Conservation (phyloP, 2,888 invertebrate species). For the Eueremaeus valkanovi region DNA sequence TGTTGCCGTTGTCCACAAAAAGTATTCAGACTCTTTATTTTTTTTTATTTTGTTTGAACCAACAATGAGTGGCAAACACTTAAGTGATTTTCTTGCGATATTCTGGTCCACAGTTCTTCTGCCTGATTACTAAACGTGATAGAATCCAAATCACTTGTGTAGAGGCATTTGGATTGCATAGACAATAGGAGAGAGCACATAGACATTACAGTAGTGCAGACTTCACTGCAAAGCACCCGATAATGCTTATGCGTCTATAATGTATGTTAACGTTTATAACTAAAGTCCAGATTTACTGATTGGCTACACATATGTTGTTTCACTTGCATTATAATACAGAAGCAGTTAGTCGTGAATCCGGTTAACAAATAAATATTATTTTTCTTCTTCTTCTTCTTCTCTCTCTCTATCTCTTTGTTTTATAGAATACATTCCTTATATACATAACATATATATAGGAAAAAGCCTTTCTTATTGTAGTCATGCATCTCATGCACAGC, state of each 20-base stretch:
- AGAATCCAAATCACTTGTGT: conserved; percentile 3
- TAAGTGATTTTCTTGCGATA: background rate
- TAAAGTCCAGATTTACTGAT: conserved; percentile 7
- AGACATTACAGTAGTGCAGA: no score
- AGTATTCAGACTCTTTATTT: background rate
- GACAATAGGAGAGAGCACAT: background rate
- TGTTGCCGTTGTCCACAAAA: conserved; percentile 3
- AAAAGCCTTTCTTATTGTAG: no score
- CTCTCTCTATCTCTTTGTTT: no score
- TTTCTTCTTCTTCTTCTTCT: no score
- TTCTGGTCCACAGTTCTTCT: conserved; percentile 6
- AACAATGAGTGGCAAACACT: background rate
- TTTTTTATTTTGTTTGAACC: background rate
- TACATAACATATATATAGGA: no score
- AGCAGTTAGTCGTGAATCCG: no score
- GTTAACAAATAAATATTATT: no score
- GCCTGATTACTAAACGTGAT: conserved; percentile 2
- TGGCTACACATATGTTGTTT: background rate
- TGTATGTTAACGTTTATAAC: background rate
- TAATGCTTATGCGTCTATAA: background rate
- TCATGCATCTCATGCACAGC: no score
- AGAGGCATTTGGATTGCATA: background rate
- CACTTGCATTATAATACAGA: background rate
- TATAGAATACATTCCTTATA: no score
- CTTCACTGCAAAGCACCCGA: background rate